Evolutionary conservation across 1,140 invertebrate species (phyloP).

Genomic region (Stratiolaelaps scimitus): DNA sequence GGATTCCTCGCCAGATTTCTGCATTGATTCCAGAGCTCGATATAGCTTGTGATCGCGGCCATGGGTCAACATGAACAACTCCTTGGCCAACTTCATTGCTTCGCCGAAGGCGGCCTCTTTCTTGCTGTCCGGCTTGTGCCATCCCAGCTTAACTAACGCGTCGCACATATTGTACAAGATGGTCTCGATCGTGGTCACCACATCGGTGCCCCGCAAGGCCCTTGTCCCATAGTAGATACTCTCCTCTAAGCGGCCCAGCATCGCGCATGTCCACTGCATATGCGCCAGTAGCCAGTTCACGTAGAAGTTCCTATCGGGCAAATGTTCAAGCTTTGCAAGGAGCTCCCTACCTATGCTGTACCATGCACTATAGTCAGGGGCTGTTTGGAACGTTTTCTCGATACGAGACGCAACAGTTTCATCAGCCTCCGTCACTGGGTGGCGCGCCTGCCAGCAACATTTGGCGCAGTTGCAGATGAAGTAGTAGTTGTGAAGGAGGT

Average conservation of each 20-base stretch:
- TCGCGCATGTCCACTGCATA: constrained; percentile 7
- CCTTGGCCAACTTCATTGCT: constrained; percentile 1
- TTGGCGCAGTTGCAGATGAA: constrained; percentile 17
- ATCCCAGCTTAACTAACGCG: neutral
- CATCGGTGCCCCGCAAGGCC: neutral
- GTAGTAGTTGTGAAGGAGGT: neutral
- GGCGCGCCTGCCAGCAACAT: constrained; percentile 6
- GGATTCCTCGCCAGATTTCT: no score
- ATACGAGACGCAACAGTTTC: neutral
- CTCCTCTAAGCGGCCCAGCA: neutral
- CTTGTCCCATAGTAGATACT: constrained; percentile 13
- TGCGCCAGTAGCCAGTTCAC: constrained; percentile 9
- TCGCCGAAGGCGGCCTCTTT: neutral
- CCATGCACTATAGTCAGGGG: neutral
- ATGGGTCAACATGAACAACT: neutral
- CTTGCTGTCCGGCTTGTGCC: neutral
- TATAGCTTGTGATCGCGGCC: neutral
- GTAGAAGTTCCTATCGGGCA: constrained; percentile 11
- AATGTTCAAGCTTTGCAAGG: neutral
- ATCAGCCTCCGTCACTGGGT: neutral
- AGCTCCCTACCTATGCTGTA: constrained; percentile 1
- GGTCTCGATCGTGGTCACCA: neutral
- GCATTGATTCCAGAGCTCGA: neutral
- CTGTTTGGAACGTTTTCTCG: neutral
- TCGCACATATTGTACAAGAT: neutral